Evolutionary conservation across 2,888 invertebrate species (phyloP).

Genomic region (Thymelicus acteon): DNA sequence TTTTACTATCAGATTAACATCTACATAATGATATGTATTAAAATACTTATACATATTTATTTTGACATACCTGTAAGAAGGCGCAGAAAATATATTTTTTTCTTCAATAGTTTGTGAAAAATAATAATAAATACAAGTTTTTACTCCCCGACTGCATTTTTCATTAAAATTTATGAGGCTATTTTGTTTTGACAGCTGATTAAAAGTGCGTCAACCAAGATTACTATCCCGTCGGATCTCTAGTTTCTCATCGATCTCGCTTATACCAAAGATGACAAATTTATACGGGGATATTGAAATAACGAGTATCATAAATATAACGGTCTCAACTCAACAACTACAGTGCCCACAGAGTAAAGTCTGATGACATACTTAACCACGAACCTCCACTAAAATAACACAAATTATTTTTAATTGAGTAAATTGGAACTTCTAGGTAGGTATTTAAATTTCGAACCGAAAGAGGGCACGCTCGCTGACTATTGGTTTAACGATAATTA

Average conservation of each 20-base stretch:
- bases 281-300: neutral
- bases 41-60: no score
- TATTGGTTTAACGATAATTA: constrained; percentile 44
- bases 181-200: neutral
- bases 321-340: no score
- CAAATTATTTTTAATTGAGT: neutral
- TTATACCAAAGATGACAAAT: neutral
- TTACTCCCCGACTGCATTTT: neutral
- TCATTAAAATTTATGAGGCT: neutral
- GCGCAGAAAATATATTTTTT: no score
- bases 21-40: no score
- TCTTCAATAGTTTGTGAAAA: no score
- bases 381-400: no score
- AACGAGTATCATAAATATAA: neutral
- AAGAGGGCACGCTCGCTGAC: constrained; percentile 13
- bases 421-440: constrained; percentile 5
- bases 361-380: no score
- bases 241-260: no score
- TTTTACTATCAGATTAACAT: no score
- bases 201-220: neutral
- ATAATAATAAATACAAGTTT: neutral
- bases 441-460: constrained; percentile 20
- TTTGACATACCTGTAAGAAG: no score
- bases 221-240: neutral
- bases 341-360: no score